Conservation (phyloP, 2,797 vertebrate species). For the Pantherophis vulpinus region DNA sequence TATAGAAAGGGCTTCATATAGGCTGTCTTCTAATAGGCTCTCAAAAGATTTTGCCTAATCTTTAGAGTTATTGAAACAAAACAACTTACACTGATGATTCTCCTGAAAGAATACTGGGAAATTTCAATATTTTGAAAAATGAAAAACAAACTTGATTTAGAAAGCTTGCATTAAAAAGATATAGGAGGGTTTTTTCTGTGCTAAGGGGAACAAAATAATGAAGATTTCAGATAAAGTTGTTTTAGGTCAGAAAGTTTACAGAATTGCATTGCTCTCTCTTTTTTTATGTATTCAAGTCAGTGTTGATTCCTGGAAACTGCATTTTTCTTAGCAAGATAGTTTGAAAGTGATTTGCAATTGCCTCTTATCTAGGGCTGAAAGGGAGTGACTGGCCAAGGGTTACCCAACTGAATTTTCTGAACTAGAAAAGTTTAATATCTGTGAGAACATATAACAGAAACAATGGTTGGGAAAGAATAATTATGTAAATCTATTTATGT, state of each 20-base stretch:
- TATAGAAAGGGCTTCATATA: not conserved
- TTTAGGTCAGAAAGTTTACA: not conserved
- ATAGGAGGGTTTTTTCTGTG: not conserved
- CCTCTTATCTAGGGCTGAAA: not conserved
- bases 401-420: not conserved
- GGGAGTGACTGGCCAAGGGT: not conserved
- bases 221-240: conserved; percentile 44
- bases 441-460: not conserved
- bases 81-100: not conserved
- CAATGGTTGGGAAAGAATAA: not conserved
- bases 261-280: not conserved
- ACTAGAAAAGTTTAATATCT: not conserved
- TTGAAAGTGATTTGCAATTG: not conserved
- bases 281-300: not conserved
- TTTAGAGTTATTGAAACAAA: not conserved
- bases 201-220: conserved; percentile 41
- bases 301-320: not conserved
- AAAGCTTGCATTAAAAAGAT: conserved; percentile 35
- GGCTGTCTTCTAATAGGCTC: not conserved
- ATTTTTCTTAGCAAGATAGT: not conserved
- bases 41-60: not conserved
- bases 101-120: not conserved
- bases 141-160: conserved; percentile 44
- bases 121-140: conserved; percentile 30
- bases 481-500: not conserved